Base-by-base conservation (phyloP, 1,140 invertebrate genomes). In the Varroa destructor region DNA sequence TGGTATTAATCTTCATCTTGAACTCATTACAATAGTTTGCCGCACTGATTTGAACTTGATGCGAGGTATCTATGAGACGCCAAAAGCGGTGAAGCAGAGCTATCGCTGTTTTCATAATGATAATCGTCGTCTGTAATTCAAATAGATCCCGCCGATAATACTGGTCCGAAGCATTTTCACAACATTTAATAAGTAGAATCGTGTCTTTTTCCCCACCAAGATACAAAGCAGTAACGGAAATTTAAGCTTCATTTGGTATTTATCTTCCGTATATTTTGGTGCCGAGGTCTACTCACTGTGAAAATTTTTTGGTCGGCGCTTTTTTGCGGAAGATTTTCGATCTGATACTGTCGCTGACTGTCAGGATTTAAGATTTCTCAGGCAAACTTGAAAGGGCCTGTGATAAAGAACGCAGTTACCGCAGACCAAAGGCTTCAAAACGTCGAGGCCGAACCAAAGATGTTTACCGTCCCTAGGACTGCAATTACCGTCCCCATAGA, bases 171-270 rank as follows among this genome's bases (percentile, higher is more conserved):
- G 76, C 71, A 8, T 81, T 58, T 5, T 73, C 43, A 57, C 79
- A 81, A 6, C 79, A 74, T 73, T 80, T 79, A 12, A 79, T 67
- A 6, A 79, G 79, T 6, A 80, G 73, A 70, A 76, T 78, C 8
- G 75, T 75, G 70, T 74, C 74, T 40, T 56, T 3, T 61, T 77
- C 36, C 79, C 77, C 14, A 77, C 77, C 46, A 76, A 75, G 1
- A 79, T 54, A 70, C 79, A 80, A 6, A 79, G 78, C 6, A 80
- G 71, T 55, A 77, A 72, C 0, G 77, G 75, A 46, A 73, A 77
- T 51, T 61, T 56, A 5, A 80, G 76, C 12, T 58, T 12, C 5
- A 70, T 40, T 70, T 79, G 14, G 61, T 67, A 67, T 56, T 75
- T 73, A 61, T 75, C 54, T 43, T 72, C 71, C 71, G 78, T 79